A percentile compares a stretch with the other conserved stretches of the same genome.
Evolutionary conservation across 1,140 invertebrate species (phyloP).

Genomic region (Diachasmimorpha longicaudata): DNA sequence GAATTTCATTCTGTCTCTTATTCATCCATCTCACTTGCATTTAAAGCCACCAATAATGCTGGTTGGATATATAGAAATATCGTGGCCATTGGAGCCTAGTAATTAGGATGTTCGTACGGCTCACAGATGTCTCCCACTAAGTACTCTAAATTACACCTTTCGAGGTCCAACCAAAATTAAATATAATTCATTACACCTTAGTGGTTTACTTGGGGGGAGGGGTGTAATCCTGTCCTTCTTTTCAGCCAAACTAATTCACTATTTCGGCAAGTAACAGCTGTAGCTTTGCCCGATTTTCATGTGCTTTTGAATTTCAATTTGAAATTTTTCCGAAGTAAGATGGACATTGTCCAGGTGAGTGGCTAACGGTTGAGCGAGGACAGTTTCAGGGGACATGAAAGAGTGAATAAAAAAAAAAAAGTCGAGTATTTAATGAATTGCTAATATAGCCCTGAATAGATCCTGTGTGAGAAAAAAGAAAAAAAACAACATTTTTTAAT

Average conservation of each 20-base stretch:
- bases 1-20: background rate
- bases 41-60: background rate
- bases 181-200: conserved; percentile 17
- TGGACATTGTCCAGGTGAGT: conserved; percentile 30
- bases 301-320: background rate
- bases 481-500: too few relatives aligned
- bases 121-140: conserved; percentile 59
- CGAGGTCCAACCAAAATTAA: conserved; percentile 32
- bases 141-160: conserved; percentile 60
- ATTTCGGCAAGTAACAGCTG: background rate
- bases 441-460: too few relatives aligned
- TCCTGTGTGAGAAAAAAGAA: too few relatives aligned
- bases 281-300: background rate
- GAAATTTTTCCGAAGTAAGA: background rate
- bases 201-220: conserved; percentile 22
- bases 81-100: background rate
- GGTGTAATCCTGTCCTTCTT: conserved; percentile 15
- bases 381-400: background rate
- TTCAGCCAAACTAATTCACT: background rate
- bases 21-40: background rate
- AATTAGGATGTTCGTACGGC: conserved; percentile 46
- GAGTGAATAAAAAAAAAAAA: background rate
- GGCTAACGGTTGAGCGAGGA: background rate
- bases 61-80: background rate
- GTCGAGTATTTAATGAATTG: too few relatives aligned